phyloP scores from a whole-genome alignment of 2,113 vertebrate genomes.

The Girardinichthys multiradiatus region DNA sequence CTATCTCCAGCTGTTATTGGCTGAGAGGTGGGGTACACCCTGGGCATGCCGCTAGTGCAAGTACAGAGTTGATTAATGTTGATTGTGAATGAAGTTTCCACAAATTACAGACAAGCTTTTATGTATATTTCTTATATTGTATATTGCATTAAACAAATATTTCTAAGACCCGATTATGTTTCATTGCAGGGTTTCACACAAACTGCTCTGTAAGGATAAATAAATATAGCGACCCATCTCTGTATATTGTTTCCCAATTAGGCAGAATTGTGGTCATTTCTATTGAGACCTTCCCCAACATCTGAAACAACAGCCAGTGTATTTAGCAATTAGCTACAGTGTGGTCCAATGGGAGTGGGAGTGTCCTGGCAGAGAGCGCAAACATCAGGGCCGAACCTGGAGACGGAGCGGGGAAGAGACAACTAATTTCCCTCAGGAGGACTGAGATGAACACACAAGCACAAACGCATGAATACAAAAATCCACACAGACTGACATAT shows the following conservation, averaged over 20 bases:
- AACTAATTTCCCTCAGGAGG: slow-evolving; percentile 78
- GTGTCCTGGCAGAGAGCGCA: slow-evolving; percentile 59
- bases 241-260: slow-evolving; percentile 58
- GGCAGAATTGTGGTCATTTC: slow-evolving; percentile 40
- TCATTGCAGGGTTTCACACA: background rate
- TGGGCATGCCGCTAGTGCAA: no score
- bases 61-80: background rate
- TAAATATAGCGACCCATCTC: slow-evolving; percentile 34
- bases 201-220: slow-evolving; percentile 4
- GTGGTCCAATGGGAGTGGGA: slow-evolving; percentile 70
- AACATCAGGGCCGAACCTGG: slow-evolving; percentile 69
- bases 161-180: background rate
- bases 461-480: slow-evolving; percentile 46
- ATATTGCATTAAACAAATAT: background rate
- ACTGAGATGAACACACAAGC: slow-evolving; percentile 38
- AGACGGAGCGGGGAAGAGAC: slow-evolving; percentile 60
- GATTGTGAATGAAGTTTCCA: background rate
- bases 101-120: background rate
- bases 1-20: no score
- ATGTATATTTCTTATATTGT: background rate
- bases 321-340: slow-evolving; percentile 73
- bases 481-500: slow-evolving; percentile 45
- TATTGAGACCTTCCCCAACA: slow-evolving; percentile 56
- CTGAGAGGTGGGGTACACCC: no score
- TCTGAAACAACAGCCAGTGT: slow-evolving; percentile 73